Evolutionary conservation across 2,113 vertebrate species (phyloP), one percentile per base, ranked within the genome.

Genomic region (Mastomys natalensis): DNA sequence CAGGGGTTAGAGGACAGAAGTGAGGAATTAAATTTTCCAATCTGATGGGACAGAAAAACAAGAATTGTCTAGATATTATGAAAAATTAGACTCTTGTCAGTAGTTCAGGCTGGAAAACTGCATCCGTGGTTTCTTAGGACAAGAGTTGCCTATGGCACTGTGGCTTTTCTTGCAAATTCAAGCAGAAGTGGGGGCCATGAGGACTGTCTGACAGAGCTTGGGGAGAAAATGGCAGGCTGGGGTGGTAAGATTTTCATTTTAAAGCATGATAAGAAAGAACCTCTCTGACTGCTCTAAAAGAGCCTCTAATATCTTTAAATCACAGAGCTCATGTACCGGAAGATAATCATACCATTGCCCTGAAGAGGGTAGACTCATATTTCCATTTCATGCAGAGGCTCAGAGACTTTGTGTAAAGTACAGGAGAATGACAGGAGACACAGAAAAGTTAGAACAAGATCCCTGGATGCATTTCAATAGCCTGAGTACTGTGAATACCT

Each of bases 211-310:
- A 48, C 80, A 77, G 26, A 68, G 55, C 31, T 89, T 62, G 89
- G 19, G 74, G 74, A 89, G 37, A 89, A 55, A 80, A 70, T 31
- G 26, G 37, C 15, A 60, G 70, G 82, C 22, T 92, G 12, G 29
- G 43, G 4, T 5, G 31, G 90, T 94, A 89, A n/a, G 21, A 87
- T 77, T 94, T 74, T 82, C 26, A 48, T 89, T 70, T 86, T 86
- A 58, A 91, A 93, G 51, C 22, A 26, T 58, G n/a, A 6, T 40
- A 68, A 89, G 70, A 92, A 93, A 87, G 77, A 64, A 90, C 48
- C 72, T 37, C 26, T 77, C 43, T 78, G 48, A 64, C 62, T 87
- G 7, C 17, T 55, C 68, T 87, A 60, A 81, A 96, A 5, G 74
- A 94, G 81, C 43, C 72, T 72, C 66, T 43, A 53, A 40, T 17